These are phyloP conservation scores for Halcyon badia DNA, from an alignment of 2,797 vertebrate genomes.

Conservation along the genomic window DNA sequence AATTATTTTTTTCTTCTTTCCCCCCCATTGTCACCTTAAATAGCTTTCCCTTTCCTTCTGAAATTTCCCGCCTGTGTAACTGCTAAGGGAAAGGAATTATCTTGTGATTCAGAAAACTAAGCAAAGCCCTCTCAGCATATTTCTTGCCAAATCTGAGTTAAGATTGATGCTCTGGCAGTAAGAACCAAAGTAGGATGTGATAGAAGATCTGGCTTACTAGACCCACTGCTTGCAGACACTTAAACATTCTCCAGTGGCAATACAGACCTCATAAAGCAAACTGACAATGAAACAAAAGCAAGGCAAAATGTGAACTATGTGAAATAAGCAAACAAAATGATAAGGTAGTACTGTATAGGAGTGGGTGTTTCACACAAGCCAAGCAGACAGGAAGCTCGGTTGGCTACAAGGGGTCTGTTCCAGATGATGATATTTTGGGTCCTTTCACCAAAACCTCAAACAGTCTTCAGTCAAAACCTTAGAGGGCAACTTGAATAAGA, in stretches of 20 bases:
- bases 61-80: neutral
- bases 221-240: neutral
- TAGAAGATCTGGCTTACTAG: neutral
- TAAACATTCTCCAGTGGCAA: neutral
- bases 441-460: neutral
- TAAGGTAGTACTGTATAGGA: rapidly evolving
- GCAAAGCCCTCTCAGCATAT: neutral
- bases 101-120: neutral
- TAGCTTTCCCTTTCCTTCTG: neutral
- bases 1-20: neutral
- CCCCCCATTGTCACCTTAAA: neutral
- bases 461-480: neutral
- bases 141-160: neutral
- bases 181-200: neutral
- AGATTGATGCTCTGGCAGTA: neutral
- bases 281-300: neutral
- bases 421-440: neutral
- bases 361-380: neutral
- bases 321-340: neutral
- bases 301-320: neutral
- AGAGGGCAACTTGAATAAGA: neutral
- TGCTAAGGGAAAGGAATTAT: neutral
- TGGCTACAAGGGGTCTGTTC: neutral
- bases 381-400: neutral
- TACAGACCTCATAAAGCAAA: neutral